Base-by-base conservation (phyloP, 2,888 invertebrate species). In the Acanthosepion pharaonis region DNA sequence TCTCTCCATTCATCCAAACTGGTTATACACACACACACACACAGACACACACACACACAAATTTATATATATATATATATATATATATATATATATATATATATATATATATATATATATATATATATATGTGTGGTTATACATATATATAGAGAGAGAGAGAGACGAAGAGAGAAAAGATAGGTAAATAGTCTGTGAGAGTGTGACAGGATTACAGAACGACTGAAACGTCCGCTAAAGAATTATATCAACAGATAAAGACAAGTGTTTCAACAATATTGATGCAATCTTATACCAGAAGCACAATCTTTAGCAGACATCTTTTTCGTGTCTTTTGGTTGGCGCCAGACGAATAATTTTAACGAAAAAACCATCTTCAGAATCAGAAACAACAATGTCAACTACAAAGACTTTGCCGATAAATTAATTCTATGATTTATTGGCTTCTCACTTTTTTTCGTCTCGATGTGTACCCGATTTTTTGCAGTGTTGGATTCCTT, bases 341-440 rank as follows among this genome's bases (percentile, higher is more conserved):
- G 78, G 78, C 78, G 15, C 18, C 78, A 78, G n/a, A 33, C n/a
- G 78, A 78, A 78, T 78, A 78, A 78, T 78, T 33, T 78, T 78
- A 11, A 8, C 0, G 42, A 42, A 78, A 78, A 78, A 78, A 78
- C 11, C 11, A n/a, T 78, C 78, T 78, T 78, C 78, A 78, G n/a
- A 78, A 78, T 78, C 78, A 78, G 78, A 78, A 78, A 78, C 78
- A 78, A 78, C 78, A 78, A 78, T 78, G 33, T 78, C 78, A 33
- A 78, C 78, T 78, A 78, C 78, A 78, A 78, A 78, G 78, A 78
- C 78, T 78, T n/a, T 78, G 15, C 78, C 78, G n/a, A 78, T 78
- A 78, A 78, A 78, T 78, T 78, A 78, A 78, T n/a, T 78, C 78
- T 78, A 78, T 78, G 78, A 78, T 78, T 78, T 78, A 78, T 33